Conservation (phyloP, 1,140 invertebrate species). For the Formica exsecta region DNA sequence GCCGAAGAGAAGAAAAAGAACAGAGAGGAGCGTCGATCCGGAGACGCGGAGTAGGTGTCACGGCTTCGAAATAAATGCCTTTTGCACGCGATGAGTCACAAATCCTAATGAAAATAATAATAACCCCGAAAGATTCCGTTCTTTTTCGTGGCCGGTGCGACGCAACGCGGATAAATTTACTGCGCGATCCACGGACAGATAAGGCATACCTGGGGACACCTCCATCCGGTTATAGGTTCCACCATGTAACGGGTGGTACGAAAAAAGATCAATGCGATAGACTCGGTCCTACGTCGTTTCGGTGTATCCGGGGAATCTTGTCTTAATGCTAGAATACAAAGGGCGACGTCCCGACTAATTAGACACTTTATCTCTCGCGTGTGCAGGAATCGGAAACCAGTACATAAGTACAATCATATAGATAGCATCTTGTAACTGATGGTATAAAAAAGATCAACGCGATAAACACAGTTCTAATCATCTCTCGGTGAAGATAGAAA, state of each 20-base stretch:
- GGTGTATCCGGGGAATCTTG: not conserved
- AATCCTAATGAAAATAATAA: constrained; percentile 85
- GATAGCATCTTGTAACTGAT: not conserved
- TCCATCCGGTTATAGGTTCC: constrained; percentile 80
- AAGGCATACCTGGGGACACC: constrained; percentile 84
- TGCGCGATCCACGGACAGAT: constrained; percentile 81
- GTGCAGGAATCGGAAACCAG: too few species aligned
- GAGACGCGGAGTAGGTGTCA: constrained; percentile 61
- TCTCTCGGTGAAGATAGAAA: not conserved
- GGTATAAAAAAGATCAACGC: not conserved
- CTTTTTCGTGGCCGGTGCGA: constrained; percentile 68
- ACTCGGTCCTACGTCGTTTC: constrained; percentile 29
- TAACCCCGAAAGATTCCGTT: constrained; percentile 73
- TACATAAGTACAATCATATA: not conserved
- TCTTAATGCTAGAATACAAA: constrained; percentile 8
- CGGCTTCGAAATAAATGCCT: constrained; percentile 70
- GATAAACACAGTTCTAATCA: not conserved
- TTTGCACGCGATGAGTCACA: constrained; percentile 80
- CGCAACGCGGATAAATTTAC: constrained; percentile 83
- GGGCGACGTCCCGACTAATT: constrained; percentile 4
- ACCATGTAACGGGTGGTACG: constrained; percentile 76
- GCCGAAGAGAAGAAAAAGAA: not conserved
- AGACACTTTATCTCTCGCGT: not conserved
- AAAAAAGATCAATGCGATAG: constrained; percentile 52
- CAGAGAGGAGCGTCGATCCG: constrained; percentile 29